Evolutionary conservation across 1,140 invertebrate genomes (phyloP).

Genomic region (Mactra quadrangularis): DNA sequence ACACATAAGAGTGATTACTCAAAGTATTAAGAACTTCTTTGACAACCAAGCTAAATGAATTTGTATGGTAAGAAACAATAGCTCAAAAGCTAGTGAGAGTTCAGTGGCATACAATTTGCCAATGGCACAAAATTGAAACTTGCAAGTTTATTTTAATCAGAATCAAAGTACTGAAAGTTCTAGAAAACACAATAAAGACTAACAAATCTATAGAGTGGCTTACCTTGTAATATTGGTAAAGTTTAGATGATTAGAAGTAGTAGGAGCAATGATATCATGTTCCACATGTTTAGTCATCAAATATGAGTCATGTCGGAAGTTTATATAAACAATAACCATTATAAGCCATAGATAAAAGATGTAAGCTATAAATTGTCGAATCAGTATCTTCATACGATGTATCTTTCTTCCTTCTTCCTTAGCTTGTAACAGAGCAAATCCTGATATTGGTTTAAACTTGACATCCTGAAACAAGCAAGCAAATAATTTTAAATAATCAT

Average conservation of each 20-base stretch:
- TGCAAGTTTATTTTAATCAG: no score
- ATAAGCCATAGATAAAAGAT: slow-evolving; percentile 73
- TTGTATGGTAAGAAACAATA: no score
- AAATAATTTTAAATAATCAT: no score
- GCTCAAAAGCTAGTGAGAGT: no score
- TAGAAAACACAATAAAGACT: no score
- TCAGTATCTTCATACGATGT: slow-evolving; percentile 71
- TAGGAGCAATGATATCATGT: slow-evolving; percentile 66
- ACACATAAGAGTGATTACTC: no score
- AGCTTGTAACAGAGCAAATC: slow-evolving; percentile 79
- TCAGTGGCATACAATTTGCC: no score
- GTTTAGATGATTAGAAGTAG: slow-evolving; percentile 40
- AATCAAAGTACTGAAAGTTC: no score
- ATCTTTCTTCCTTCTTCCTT: slow-evolving; percentile 77
- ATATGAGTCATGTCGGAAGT: slow-evolving; percentile 67
- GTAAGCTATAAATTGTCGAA: slow-evolving; percentile 76
- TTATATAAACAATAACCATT: slow-evolving; percentile 72
- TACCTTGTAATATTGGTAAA: slow-evolving; percentile 72
- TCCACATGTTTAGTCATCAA: slow-evolving; percentile 63
- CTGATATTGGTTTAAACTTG: slow-evolving; percentile 77
- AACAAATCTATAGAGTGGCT: no score
- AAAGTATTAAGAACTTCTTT: no score
- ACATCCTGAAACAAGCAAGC: slow-evolving; percentile 75
- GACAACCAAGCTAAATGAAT: no score
- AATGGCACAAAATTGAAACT: no score